These are phyloP conservation scores for Terrapene triunguis DNA, from an alignment of 2,113 vertebrate species.

Conservation along the genomic window DNA sequence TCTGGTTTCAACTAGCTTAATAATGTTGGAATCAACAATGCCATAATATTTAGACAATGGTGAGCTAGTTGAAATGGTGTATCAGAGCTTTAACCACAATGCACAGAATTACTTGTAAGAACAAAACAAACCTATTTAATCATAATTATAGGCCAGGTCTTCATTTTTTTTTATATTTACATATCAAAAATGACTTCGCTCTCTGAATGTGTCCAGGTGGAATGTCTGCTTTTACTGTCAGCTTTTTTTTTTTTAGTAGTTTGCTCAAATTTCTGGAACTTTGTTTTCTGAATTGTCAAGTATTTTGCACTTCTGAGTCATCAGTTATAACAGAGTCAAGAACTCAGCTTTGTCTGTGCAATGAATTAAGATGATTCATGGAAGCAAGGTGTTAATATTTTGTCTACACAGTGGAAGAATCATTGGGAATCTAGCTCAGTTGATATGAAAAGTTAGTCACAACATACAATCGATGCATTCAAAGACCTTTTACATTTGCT, in stretches of 20 bases:
- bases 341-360: neutral
- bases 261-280: neutral
- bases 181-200: neutral
- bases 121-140: neutral
- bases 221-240: neutral
- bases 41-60: neutral
- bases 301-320: neutral
- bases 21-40: neutral
- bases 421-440: neutral
- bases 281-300: neutral
- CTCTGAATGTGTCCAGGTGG: neutral
- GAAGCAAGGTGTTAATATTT: constrained; percentile 15
- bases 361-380: neutral
- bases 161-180: neutral
- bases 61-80: neutral
- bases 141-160: neutral
- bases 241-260: neutral
- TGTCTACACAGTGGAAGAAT: neutral
- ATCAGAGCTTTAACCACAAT: neutral
- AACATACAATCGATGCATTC: neutral
- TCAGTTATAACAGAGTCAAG: neutral
- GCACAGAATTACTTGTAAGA: neutral
- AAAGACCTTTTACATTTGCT: neutral
- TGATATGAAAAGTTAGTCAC: neutral
- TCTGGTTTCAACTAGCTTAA: neutral